These are phyloP conservation scores for Brachyrhaphis roseni DNA, from an alignment of 2,797 vertebrate species.

Conservation along the genomic window DNA sequence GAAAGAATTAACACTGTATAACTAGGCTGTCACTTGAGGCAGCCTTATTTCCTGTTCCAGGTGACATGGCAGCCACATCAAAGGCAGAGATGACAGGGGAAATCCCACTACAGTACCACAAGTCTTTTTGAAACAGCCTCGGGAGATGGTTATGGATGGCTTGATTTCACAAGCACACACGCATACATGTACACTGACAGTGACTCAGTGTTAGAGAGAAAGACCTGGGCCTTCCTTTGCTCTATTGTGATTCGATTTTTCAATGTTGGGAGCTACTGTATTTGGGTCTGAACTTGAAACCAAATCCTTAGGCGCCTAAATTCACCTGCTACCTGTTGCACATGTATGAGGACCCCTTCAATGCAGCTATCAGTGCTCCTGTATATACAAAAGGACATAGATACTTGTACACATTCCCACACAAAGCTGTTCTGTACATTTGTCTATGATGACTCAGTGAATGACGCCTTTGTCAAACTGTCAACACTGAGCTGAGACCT, in stretches of 20 bases:
- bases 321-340: constrained; percentile 41
- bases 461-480: constrained; percentile 39
- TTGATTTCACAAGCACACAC: constrained; percentile 1
- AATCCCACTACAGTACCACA: constrained; percentile 49
- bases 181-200: background rate
- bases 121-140: constrained; percentile 47
- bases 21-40: constrained; percentile 67
- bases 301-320: constrained; percentile 45
- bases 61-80: constrained; percentile 72
- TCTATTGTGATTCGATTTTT: constrained; percentile 53
- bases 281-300: constrained; percentile 66
- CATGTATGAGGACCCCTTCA: constrained; percentile 39
- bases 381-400: constrained; percentile 23
- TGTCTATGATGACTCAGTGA: constrained; percentile 45
- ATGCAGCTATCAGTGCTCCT: constrained; percentile 17
- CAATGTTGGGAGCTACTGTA: constrained; percentile 49
- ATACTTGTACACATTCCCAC: constrained; percentile 32
- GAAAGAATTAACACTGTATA: constrained; percentile 58
- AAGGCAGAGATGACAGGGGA: constrained; percentile 56
- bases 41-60: constrained; percentile 56
- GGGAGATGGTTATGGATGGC: constrained; percentile 46
- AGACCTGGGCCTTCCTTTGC: background rate
- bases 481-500: constrained; percentile 31
- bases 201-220: background rate
- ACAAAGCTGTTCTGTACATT: constrained; percentile 42